Conservation (phyloP, 2,888 invertebrate species). For the Chymomyza caudatula region DNA sequence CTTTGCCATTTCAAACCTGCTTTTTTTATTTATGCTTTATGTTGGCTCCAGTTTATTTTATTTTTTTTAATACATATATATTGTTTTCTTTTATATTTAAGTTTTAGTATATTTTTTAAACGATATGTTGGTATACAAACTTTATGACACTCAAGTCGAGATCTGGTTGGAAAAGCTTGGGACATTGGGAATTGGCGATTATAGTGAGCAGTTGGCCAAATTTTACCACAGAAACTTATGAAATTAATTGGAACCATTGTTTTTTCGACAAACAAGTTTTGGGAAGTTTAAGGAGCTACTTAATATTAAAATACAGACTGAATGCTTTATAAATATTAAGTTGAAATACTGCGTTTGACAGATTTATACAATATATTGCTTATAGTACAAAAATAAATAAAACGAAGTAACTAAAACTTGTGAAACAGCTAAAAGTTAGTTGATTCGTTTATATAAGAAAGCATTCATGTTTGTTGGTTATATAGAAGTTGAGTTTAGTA, state of each 20-base stretch:
- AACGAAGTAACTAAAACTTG: no score
- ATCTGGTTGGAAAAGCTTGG: conserved; percentile 40
- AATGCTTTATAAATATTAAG: conserved; percentile 12
- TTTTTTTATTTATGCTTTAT: conserved; percentile 12
- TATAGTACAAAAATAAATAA: no score
- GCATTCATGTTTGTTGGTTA: no score
- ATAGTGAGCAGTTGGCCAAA: conserved; percentile 48
- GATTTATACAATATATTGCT: not conserved
- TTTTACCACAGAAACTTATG: conserved; percentile 20
- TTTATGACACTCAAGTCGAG: conserved; percentile 64
- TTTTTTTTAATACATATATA: not conserved
- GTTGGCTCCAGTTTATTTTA: not conserved
- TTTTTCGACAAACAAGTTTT: no score
- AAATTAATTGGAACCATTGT: no score
- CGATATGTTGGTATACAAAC: conserved; percentile 74
- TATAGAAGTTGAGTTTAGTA: no score
- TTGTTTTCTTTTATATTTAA: conserved; percentile 30
- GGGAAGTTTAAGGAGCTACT: conserved; percentile 9
- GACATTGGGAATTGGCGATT: conserved; percentile 40
- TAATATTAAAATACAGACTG: conserved; percentile 16
- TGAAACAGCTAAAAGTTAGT: no score
- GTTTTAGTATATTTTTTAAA: conserved; percentile 58
- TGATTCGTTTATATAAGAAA: no score
- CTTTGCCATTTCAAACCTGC: not conserved
- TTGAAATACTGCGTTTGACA: no score